Conservation (phyloP, 2,113 vertebrate genomes). For the Illadopsis cleaveri region DNA sequence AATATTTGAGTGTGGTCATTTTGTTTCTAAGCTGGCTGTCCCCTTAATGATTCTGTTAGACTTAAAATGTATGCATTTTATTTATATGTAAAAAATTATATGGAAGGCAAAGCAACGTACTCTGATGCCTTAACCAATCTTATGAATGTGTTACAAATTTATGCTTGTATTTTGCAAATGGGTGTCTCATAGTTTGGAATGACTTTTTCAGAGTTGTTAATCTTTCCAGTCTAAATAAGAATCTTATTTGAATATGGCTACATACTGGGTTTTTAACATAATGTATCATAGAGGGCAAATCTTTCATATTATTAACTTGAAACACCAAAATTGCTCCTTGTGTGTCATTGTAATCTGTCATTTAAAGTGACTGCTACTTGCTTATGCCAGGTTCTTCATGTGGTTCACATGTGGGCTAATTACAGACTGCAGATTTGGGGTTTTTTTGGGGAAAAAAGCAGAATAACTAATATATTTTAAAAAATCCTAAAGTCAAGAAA, state of each 20-base stretch:
- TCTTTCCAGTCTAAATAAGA: slow-evolving; percentile 66
- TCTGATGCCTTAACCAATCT: slow-evolving; percentile 4
- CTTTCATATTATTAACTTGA: slow-evolving; percentile 47
- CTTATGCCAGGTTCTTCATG: slow-evolving; percentile 8
- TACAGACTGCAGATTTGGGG: background rate
- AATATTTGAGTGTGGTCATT: background rate
- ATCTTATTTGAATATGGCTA: slow-evolving; percentile 53
- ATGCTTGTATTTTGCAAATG: slow-evolving; percentile 35
- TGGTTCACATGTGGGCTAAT: background rate
- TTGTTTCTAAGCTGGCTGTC: slow-evolving; percentile 8
- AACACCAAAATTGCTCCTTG: slow-evolving; percentile 40
- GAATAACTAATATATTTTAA: background rate
- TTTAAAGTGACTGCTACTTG: slow-evolving; percentile 18
- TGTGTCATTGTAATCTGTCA: slow-evolving; percentile 49
- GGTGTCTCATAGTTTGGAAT: slow-evolving; percentile 61
- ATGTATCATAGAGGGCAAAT: slow-evolving; percentile 34
- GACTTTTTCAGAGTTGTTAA: slow-evolving; percentile 60
- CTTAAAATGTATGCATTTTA: background rate
- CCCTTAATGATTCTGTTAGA: background rate
- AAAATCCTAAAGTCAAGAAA: background rate
- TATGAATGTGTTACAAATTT: background rate
- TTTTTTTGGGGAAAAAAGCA: background rate
- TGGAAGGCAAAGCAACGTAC: background rate
- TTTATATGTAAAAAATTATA: background rate
- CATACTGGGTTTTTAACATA: slow-evolving; percentile 47